A percentile compares a stretch with the other conserved stretches of the same genome.
phyloP scores from a whole-genome alignment of 2,113 vertebrate species.

The Leiothrix lutea region DNA sequence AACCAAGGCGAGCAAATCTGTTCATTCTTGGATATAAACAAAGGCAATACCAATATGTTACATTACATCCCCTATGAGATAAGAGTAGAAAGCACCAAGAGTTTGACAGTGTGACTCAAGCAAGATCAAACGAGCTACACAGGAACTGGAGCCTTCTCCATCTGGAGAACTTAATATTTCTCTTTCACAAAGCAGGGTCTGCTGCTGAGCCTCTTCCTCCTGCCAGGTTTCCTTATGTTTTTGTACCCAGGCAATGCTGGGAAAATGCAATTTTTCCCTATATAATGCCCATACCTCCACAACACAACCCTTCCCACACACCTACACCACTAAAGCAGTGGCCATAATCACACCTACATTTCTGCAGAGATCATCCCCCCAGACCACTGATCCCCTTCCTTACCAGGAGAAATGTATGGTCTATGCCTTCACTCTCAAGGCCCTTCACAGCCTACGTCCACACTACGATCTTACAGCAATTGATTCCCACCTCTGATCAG shows the following conservation, averaged over 20 bases:
- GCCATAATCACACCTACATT: fast-evolving
- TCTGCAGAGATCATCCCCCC: neutral
- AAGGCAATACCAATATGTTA: neutral
- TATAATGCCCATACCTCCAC: neutral
- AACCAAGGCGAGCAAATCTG: neutral
- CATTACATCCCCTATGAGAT: neutral
- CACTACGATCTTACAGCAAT: neutral
- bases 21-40: neutral
- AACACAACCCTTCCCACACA: neutral
- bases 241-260: neutral
- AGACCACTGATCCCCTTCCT: neutral
- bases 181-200: neutral
- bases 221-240: neutral
- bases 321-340: neutral
- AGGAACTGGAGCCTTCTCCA: neutral
- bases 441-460: neutral
- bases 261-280: neutral
- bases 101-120: neutral
- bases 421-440: neutral
- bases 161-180: neutral
- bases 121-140: neutral
- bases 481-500: neutral
- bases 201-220: neutral
- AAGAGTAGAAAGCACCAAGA: neutral
- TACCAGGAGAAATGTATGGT: neutral